These are phyloP conservation scores for Pachliopta kotzebuea DNA, from an alignment of 2,888 invertebrate species.

Conservation along the genomic window DNA sequence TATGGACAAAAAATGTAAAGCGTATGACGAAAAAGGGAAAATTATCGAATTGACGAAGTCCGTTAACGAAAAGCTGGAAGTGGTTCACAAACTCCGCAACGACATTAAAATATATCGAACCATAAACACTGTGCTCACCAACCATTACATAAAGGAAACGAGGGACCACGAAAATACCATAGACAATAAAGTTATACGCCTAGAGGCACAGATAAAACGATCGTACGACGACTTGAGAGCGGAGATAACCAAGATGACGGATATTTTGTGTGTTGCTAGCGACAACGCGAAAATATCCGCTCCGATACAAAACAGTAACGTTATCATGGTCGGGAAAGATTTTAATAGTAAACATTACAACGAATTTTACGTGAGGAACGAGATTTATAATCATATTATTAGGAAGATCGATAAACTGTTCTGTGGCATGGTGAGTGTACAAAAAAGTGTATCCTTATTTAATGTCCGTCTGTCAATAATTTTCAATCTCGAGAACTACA, in stretches of 20 bases:
- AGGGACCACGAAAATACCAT: constrained; percentile 62
- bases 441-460: background rate
- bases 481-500: no score
- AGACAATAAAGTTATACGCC: constrained; percentile 57
- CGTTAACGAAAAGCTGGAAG: constrained; percentile 70
- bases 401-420: constrained; percentile 70
- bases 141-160: constrained; percentile 69
- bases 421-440: constrained; percentile 68
- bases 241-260: constrained; percentile 54
- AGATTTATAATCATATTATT: constrained; percentile 69
- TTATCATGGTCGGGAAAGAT: constrained; percentile 61
- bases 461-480: no score
- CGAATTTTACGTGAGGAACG: constrained; percentile 57
- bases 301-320: constrained; percentile 61
- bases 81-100: constrained; percentile 66
- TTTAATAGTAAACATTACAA: constrained; percentile 55
- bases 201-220: constrained; percentile 58
- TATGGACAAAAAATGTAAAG: constrained; percentile 50
- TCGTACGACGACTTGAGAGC: constrained; percentile 62
- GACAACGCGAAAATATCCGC: constrained; percentile 46
- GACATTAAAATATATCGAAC: constrained; percentile 74
- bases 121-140: constrained; percentile 69
- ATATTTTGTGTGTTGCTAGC: constrained; percentile 47
- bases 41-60: constrained; percentile 57
- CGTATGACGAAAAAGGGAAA: constrained; percentile 50